Evolutionary conservation across 1,140 invertebrate species (phyloP).

Genomic region (Orchesella cincta): DNA sequence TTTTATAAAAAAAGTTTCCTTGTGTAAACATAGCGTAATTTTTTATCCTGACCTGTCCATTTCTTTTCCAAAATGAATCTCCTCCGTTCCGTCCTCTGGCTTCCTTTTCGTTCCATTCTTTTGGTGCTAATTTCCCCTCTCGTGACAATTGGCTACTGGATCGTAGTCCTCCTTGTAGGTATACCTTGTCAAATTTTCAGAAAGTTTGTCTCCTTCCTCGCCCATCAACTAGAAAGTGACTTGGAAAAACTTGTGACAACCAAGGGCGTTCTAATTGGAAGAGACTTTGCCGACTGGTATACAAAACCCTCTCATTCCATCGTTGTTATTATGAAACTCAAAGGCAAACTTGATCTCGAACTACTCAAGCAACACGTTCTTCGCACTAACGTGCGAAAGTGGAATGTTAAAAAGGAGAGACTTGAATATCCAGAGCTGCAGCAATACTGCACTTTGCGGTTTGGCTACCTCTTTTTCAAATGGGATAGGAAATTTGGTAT

Average conservation of each 20-base stretch:
- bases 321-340: background rate
- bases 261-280: background rate
- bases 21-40: too few species aligned
- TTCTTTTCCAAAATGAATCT: background rate
- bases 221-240: background rate
- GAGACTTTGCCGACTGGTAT: background rate
- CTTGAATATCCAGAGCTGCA: slow-evolving; percentile 9
- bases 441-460: background rate
- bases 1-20: too few species aligned
- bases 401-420: background rate
- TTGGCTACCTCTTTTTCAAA: background rate
- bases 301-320: background rate
- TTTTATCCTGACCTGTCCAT: background rate
- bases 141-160: background rate
- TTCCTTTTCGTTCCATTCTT: background rate
- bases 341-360: background rate
- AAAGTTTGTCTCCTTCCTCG: background rate
- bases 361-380: background rate
- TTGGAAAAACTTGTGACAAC: background rate
- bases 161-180: background rate
- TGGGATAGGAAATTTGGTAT: background rate
- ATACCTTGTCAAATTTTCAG: background rate
- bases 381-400: too few species aligned
- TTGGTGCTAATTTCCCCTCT: background rate
- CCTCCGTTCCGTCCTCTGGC: background rate